Evolutionary conservation across 2,113 vertebrate species (phyloP).

Genomic region (Falcunculus frontatus): DNA sequence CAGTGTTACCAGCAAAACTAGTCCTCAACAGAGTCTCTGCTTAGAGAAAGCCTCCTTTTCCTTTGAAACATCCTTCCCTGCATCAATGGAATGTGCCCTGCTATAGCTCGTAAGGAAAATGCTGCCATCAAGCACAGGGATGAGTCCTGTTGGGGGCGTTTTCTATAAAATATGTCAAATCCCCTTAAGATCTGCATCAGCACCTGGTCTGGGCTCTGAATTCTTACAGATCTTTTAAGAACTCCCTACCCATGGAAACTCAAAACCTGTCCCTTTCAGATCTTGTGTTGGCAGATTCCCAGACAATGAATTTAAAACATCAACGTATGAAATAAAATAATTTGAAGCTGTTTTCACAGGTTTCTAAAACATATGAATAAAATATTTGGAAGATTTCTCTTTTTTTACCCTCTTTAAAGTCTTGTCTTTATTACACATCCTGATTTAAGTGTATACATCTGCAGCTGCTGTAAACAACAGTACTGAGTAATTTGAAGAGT

Average conservation of each 20-base stretch:
- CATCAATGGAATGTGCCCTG: not conserved
- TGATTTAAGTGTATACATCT: not conserved
- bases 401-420: not conserved
- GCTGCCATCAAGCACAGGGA: not conserved
- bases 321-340: not conserved
- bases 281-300: not conserved
- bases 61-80: not conserved
- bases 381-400: not conserved
- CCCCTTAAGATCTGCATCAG: not conserved
- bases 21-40: not conserved
- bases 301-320: not conserved
- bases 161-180: not conserved
- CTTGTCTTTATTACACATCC: not conserved
- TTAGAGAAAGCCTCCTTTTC: not conserved
- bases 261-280: not conserved
- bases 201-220: not conserved
- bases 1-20: not conserved
- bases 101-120: not conserved
- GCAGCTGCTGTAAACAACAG: not conserved
- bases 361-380: not conserved
- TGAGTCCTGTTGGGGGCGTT: not conserved
- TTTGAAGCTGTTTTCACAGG: not conserved
- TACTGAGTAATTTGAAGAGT: not conserved
- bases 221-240: not conserved
- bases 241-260: not conserved